Base-by-base conservation (phyloP, 2,888 invertebrate species). In the Trissoscelio sp. region DNA sequence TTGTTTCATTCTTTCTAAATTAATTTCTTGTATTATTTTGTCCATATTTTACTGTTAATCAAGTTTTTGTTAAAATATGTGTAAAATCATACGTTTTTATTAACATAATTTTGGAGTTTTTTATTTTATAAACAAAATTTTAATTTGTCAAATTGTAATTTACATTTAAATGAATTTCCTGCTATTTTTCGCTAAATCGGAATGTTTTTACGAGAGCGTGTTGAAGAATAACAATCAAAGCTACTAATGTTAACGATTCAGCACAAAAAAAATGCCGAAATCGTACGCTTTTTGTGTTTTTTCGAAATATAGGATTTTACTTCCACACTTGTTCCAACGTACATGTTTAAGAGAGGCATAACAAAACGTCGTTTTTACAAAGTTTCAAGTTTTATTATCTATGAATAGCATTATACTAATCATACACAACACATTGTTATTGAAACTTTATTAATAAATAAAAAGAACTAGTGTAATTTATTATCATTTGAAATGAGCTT, bases 371-470 rank as follows among this genome's bases (percentile, higher is more conserved):
- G 69, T 82, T 78, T 82, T 82, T 79, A 73, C 66, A 72, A 67
- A 81, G 66, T 73, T 77, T 73, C 73, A 57, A 81, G 81, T 77
- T 77, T 77, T 70, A 70, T 67, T 78, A 78, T 20, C 44, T 72
- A 73, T 67, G 20, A 74, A 81, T 77, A 81, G 60, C 77, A 81
- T 75, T 72, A 77, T 55, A 81, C 74, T 81, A 77, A 81, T 78
- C 74, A 64, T 74, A 78, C 48, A 55, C 18, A 55, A 55, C 46
- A 46, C 28, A 78, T 78, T 81, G 81, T 81, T 82, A 82, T 82
- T 31, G 51, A 74, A 79, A 79, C 57, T 62, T 82, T 64, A 80
- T 69, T 67, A 69, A 64, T 53, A 73, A 73, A 53, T 53, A 22
- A 64, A 57, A 79, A n/a, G 55, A 57, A 57, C 4, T 67, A 70